Base-by-base conservation (phyloP, 2,797 vertebrate species). In the Thaleichthys pacificus region DNA sequence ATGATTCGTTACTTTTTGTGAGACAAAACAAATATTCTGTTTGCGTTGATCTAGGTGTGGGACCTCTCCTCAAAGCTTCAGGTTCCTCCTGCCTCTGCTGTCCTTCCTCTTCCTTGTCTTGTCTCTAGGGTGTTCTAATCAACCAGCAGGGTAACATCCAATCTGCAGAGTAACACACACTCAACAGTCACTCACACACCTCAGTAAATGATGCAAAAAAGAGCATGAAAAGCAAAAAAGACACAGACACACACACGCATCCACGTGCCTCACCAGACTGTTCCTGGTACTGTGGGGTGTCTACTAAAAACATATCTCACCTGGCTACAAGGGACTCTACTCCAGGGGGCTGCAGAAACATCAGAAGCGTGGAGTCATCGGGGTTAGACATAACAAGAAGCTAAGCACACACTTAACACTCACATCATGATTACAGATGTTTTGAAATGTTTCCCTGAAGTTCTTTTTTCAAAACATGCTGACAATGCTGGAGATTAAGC, bases 141-240 rank as follows among this genome's bases (percentile, higher is more conserved):
- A 66, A 72, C 58, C 49, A 74, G 73, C 73, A 74, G 61, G 35
- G 60, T 75, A 76, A 84, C 47, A 51, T 85, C 80, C 61, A 78
- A 58, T 77, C 80, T 90, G 66, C 5, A 70, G 49, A 78, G 14
- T 73, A 68, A 2, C 5, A 61, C 74, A 73, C 42, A 72, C 5
- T 6, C 71, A 32, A 30, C 49, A 68, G 19, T 42, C 21, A 62
- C 1, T 24, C 74, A 66, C 38, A n/a, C 58, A 26, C 38, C 35
- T 49, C 28, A 24, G 26, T 65, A 38, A 28, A 11, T 30, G 19
- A 70, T 19, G 61, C 28, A 54, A 21, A 68, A 17, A 22, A 21
- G 38, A 7, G 54, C 26, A 38, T 51, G n/a, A 21, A 42, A 24
- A n/a, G 7, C 19, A 12, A 56, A 26, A 6, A 35, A n/a, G 9